Evolutionary conservation across 1,140 invertebrate species (phyloP).

Genomic region (Monochamus saltuarius): DNA sequence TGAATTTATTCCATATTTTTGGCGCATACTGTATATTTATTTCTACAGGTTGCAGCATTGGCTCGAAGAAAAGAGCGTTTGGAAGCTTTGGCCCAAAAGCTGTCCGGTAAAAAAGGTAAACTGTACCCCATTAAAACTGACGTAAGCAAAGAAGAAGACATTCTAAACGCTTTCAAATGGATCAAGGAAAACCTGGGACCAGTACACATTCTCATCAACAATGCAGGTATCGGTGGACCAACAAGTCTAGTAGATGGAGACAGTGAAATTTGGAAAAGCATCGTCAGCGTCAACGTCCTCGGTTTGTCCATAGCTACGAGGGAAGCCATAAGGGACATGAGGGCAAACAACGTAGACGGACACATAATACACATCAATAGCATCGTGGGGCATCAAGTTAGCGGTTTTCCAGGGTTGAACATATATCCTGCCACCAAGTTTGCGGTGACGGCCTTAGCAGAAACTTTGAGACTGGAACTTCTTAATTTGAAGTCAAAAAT

Average conservation of each 20-base stretch:
- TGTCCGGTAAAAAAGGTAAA: slow-evolving; percentile 16
- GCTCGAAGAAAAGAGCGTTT: slow-evolving; percentile 24
- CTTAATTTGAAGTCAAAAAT: slow-evolving; percentile 52
- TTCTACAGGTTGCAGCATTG: slow-evolving; percentile 31
- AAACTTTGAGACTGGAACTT: slow-evolving; percentile 59
- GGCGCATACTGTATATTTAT: neutral
- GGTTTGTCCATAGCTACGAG: slow-evolving; percentile 56
- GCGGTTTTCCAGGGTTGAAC: slow-evolving; percentile 41
- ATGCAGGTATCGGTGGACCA: slow-evolving; percentile 58
- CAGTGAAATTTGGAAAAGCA: slow-evolving; percentile 17
- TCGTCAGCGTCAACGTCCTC: slow-evolving; percentile 43
- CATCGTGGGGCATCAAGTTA: slow-evolving; percentile 40
- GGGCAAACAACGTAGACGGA: slow-evolving; percentile 26
- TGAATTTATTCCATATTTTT: too few species aligned
- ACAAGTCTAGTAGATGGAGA: slow-evolving; percentile 13
- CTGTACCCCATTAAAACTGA: slow-evolving; percentile 43
- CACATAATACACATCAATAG: slow-evolving; percentile 36
- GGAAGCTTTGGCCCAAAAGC: slow-evolving; percentile 9
- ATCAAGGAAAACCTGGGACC: slow-evolving; percentile 61
- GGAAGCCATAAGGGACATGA: slow-evolving; percentile 54
- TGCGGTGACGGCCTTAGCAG: slow-evolving; percentile 60
- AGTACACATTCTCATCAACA: slow-evolving; percentile 72
- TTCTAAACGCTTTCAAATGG: slow-evolving; percentile 65
- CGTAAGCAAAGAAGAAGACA: slow-evolving; percentile 56
- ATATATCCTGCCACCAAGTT: slow-evolving; percentile 63